Percentiles rank a stretch among this genome's conserved stretches.
Conservation (phyloP, 1,140 invertebrate species). For the Euura lappo region DNA sequence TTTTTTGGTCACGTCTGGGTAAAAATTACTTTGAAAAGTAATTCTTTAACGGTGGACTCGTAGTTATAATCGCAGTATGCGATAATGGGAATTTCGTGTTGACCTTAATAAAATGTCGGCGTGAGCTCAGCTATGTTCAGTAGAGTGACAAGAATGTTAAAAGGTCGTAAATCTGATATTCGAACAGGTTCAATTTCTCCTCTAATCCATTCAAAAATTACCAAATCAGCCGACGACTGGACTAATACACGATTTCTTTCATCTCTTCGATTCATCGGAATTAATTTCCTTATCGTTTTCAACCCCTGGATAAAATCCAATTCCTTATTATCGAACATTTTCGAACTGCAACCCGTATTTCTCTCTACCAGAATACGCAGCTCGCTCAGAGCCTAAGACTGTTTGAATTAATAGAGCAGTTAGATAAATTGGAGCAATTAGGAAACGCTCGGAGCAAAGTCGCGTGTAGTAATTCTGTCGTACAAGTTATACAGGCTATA, state of each 20-base stretch:
- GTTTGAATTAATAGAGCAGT: slow-evolving; percentile 1
- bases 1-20: no score
- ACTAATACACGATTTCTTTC: no score
- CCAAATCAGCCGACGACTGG: no score
- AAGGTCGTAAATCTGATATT: no score
- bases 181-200: no score
- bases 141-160: no score
- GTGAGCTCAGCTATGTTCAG: not conserved
- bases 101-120: not conserved
- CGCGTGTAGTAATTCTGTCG: not conserved
- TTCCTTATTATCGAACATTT: no score
- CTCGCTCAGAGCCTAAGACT: not conserved
- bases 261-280: no score
- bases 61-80: not conserved
- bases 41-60: not conserved
- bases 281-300: no score
- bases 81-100: slow-evolving; percentile 4
- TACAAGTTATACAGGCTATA: not conserved
- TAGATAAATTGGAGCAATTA: not conserved
- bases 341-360: no score
- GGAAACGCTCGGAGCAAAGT: not conserved
- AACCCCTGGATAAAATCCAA: no score
- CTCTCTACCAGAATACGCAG: not conserved
- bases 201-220: no score
- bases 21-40: not conserved